phyloP scores from a whole-genome alignment of 2,113 vertebrate genomes.

The Scatophagus argus region DNA sequence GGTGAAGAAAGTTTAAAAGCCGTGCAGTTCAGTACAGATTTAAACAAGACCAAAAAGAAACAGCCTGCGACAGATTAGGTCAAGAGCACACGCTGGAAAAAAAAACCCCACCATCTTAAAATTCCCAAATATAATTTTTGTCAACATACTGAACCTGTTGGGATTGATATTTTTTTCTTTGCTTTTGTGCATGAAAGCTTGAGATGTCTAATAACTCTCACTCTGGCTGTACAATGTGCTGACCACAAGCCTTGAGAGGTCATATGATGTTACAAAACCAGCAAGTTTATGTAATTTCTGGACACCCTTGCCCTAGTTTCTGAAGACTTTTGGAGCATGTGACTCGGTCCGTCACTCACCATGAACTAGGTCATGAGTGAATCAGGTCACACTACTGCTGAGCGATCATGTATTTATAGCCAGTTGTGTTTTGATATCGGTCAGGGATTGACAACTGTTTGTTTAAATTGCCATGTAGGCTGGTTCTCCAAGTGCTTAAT shows the following conservation, averaged over 20 bases:
- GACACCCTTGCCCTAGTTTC: constrained; percentile 16
- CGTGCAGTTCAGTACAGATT: constrained; percentile 9
- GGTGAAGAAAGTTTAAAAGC: not conserved
- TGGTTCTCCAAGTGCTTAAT: not conserved
- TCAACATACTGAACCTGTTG: not conserved
- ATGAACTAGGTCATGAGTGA: constrained; percentile 48
- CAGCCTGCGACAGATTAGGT: constrained; percentile 2
- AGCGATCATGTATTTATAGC: constrained; percentile 32
- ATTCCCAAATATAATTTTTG: not conserved
- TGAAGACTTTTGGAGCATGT: constrained; percentile 16
- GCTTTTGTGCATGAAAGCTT: not conserved
- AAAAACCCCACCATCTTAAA: not conserved
- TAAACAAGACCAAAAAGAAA: not conserved
- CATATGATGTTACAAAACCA: constrained; percentile 25
- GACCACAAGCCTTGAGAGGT: not conserved
- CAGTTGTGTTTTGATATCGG: constrained; percentile 13
- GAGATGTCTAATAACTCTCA: not conserved
- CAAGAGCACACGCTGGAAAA: not conserved
- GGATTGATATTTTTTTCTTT: not conserved
- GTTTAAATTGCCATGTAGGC: not conserved
- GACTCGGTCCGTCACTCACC: constrained; percentile 9
- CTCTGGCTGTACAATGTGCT: not conserved
- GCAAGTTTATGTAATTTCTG: constrained; percentile 23
- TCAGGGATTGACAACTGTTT: not conserved
- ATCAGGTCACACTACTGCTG: constrained; percentile 35